phyloP scores from a whole-genome alignment of 2,797 vertebrate genomes.

The Fringilla coelebs region DNA sequence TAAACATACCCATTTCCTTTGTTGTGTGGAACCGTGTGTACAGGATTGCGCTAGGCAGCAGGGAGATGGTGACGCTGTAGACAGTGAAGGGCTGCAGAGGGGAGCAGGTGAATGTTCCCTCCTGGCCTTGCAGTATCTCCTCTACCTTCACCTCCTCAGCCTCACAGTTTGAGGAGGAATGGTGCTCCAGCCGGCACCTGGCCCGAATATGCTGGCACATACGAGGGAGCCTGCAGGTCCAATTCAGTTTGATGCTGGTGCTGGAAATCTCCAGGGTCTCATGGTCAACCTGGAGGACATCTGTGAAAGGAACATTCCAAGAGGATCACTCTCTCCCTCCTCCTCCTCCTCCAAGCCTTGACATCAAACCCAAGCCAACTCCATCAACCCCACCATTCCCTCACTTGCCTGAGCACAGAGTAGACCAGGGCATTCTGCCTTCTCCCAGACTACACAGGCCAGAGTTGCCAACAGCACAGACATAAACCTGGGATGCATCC shows the following conservation, averaged over 20 bases:
- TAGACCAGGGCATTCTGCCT: background rate
- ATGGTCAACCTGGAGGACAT: background rate
- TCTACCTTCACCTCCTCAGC: background rate
- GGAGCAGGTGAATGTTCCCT: background rate
- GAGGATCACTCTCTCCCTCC: background rate
- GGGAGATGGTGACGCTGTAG: background rate
- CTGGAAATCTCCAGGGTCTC: background rate
- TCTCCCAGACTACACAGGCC: background rate
- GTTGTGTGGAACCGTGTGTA: background rate
- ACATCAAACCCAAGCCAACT: background rate
- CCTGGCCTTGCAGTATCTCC: background rate
- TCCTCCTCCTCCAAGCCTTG: background rate
- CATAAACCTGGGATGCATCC: background rate
- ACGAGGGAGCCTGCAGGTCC: background rate
- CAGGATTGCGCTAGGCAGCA: background rate
- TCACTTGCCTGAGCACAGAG: background rate
- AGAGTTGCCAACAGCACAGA: background rate
- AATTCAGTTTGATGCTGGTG: conserved; percentile 41
- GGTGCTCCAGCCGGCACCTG: background rate
- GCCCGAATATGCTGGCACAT: background rate
- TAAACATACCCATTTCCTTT: background rate
- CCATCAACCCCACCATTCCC: rapidly evolving
- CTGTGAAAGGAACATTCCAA: background rate
- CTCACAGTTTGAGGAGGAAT: background rate
- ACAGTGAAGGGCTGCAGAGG: conserved; percentile 15